Base-by-base conservation (phyloP, 2,797 vertebrate species). In the Delichon dasypus region DNA sequence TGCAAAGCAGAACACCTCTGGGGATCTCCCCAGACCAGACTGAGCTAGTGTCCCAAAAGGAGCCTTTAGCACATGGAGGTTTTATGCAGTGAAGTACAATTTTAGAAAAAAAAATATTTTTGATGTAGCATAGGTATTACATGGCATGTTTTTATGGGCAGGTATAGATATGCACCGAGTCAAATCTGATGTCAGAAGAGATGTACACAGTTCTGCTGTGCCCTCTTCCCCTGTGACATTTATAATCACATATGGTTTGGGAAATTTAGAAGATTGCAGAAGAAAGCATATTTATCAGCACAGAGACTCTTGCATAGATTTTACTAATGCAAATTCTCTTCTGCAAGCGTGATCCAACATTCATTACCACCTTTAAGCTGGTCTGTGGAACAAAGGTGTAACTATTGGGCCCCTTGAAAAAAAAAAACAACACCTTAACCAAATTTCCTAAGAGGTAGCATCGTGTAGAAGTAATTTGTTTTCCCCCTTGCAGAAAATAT, bases 81-180 rank as follows among this genome's bases (percentile, higher is more conserved):
- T 66, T 60, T 23, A 48, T 20, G 29, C 32, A 27, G 9, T n/a
- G 6, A 78, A 74, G 50, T 4, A 61, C 42, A 65, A 29, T 36
- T 42, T 58, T 48, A 29, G 53, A 88, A 88, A 0, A 6, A 83
- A 40, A 34, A 26, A 27, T 29, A n/a, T n/a, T n/a, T 61, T 74
- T 72, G 65, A 55, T 47, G 73, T 47, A 58, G 55, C 1, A 0
- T 32, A 29, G 4, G 3, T 38, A 57, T 10, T 32, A 38, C 0
- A 1, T 57, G 38, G 17, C n/a, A 55, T 3, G 5, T 45, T 61
- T 84, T 75, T 42, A 54, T 30, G 22, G 45, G 17, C 27, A 25
- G 0, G 1, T 18, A 34, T 3, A 74, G 29, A 11, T 34, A 60
- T 0, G 1, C 5, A 53, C 9, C n/a, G 4, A 47, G 55, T 10